A percentile compares a stretch with the other conserved stretches of the same genome.
Conservation (phyloP, 1,140 invertebrate species). For the Drosophila nebulosa region DNA sequence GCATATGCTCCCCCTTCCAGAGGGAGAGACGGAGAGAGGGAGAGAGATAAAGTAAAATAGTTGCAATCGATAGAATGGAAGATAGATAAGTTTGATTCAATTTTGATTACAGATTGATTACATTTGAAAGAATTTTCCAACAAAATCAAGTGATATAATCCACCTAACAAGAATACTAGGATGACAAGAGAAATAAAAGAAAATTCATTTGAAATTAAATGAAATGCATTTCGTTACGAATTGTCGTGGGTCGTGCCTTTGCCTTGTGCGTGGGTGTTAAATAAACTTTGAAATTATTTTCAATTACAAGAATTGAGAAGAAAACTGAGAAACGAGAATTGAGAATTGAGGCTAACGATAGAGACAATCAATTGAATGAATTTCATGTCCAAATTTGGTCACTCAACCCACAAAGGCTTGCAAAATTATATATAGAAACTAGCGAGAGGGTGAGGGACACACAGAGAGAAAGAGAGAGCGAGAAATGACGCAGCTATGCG, state of each 20-base stretch:
- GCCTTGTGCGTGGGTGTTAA: background rate
- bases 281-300: constrained; percentile 45
- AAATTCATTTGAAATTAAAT: background rate
- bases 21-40: background rate
- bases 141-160: too few relatives aligned
- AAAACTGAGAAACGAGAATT: background rate
- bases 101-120: too few relatives aligned
- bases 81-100: too few relatives aligned
- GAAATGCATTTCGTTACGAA: background rate
- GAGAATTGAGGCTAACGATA: constrained; percentile 6
- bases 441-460: background rate
- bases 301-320: constrained; percentile 35
- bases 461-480: background rate
- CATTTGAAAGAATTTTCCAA: too few relatives aligned
- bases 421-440: constrained; percentile 36
- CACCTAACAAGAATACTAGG: too few relatives aligned
- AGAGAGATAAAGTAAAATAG: background rate
- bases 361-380: constrained; percentile 61
- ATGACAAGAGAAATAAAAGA: too few relatives aligned
- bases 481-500: constrained; percentile 45
- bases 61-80: too few relatives aligned
- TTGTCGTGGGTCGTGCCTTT: background rate
- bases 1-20: constrained; percentile 19
- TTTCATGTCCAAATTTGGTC: constrained; percentile 71
- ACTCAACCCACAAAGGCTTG: constrained; percentile 55